Evolutionary conservation across 2,797 vertebrate species (phyloP).

Genomic region (Morus bassanus): DNA sequence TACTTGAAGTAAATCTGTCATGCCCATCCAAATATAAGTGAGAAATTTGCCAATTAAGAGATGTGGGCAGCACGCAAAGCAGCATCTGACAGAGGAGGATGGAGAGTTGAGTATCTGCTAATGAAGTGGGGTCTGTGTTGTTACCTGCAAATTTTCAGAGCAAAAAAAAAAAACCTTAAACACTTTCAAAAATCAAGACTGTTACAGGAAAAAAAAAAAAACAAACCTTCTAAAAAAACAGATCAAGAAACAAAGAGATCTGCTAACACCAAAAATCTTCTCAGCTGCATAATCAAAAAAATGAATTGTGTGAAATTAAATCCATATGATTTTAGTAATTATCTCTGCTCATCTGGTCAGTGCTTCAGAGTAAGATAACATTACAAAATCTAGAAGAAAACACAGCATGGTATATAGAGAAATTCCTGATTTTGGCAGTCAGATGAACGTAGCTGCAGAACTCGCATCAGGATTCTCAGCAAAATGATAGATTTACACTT

Average conservation of each 20-base stretch:
- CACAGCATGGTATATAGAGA: not conserved
- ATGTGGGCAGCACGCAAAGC: not conserved
- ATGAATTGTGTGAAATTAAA: not conserved
- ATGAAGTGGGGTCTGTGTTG: not conserved
- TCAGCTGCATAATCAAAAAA: not conserved
- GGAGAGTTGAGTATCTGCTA: not conserved
- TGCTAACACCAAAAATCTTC: not conserved
- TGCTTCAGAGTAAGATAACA: not conserved
- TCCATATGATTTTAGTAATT: not conserved
- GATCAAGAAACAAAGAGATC: not conserved
- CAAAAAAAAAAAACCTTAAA: not conserved
- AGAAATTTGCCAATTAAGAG: not conserved
- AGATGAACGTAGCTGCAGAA: not conserved
- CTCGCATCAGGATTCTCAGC: not conserved
- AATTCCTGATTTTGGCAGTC: not conserved
- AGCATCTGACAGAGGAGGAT: not conserved
- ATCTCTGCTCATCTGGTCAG: not conserved
- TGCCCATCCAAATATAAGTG: not conserved
- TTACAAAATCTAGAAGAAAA: not conserved
- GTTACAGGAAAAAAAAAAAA: not conserved
- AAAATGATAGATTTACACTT: not conserved
- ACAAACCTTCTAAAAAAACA: not conserved
- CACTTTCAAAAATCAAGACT: not conserved
- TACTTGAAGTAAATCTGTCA: not conserved
- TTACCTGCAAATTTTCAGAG: not conserved